These are phyloP conservation scores for Thunnus maccoyii DNA, from an alignment of 2,113 vertebrate species.

Conservation along the genomic window DNA sequence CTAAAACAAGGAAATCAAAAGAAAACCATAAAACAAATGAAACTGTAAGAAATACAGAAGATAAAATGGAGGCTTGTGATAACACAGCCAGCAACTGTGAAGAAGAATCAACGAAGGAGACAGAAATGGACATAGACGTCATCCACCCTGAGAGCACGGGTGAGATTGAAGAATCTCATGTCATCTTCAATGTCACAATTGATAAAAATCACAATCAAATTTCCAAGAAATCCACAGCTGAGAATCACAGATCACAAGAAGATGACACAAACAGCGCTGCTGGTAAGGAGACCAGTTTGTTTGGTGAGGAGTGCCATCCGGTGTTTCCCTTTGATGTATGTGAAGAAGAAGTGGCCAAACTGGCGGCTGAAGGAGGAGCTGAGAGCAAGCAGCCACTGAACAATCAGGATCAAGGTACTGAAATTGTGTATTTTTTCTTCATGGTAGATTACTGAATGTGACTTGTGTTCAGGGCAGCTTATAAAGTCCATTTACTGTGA, in stretches of 20 bases:
- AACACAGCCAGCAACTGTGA: not conserved
- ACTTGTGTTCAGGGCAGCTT: too few species aligned
- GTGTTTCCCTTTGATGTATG: not conserved
- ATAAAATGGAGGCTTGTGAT: not conserved
- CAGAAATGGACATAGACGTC: not conserved
- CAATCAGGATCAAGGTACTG: conserved; percentile 52
- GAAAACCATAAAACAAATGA: not conserved
- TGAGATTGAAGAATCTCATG: not conserved
- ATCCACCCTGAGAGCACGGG: not conserved
- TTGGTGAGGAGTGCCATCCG: too few species aligned
- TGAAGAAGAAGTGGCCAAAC: conserved; percentile 1
- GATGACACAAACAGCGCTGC: not conserved
- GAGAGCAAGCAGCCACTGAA: not conserved
- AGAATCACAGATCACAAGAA: not conserved
- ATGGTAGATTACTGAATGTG: not conserved
- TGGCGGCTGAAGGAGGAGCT: not conserved
- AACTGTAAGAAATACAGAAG: not conserved
- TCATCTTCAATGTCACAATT: fast-evolving
- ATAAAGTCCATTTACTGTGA: too few species aligned
- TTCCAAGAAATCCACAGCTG: not conserved
- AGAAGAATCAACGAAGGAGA: not conserved
- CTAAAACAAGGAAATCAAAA: conserved; percentile 14
- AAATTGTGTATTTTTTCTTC: not conserved
- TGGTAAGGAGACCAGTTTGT: not conserved
- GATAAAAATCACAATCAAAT: conserved; percentile 28